These are phyloP conservation scores for Nicator chloris DNA, from an alignment of 2,113 vertebrate species.

Conservation along the genomic window DNA sequence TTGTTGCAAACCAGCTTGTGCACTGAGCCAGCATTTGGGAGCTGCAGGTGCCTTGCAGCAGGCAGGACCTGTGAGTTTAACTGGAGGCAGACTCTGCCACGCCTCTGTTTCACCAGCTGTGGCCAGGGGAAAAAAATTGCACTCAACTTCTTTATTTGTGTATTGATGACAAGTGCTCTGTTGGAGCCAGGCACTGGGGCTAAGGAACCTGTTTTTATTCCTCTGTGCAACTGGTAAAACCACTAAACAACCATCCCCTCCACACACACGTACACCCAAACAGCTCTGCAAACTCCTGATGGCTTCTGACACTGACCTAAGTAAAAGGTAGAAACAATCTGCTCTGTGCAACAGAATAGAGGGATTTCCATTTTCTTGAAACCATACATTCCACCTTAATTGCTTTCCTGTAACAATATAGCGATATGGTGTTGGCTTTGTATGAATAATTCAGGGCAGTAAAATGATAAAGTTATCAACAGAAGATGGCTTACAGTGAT, in stretches of 20 bases:
- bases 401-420: not conserved
- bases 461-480: conserved; percentile 40
- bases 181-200: not conserved
- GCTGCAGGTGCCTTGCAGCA: not conserved
- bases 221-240: not conserved
- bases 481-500: conserved; percentile 39
- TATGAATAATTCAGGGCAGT: conserved; percentile 49
- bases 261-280: not conserved
- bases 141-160: accelerated
- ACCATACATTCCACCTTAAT: not conserved
- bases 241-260: not conserved
- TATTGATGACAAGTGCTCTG: not conserved
- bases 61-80: not conserved
- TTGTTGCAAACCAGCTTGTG: not conserved
- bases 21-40: not conserved
- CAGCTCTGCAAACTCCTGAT: not conserved
- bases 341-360: not conserved
- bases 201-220: not conserved
- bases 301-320: not conserved
- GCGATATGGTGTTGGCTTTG: not conserved
- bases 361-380: not conserved
- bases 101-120: not conserved
- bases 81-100: not conserved
- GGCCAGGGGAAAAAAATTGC: not conserved
- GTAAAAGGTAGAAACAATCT: not conserved